A percentile compares a stretch with the other conserved stretches of the same genome.
phyloP scores from a whole-genome alignment of 2,797 vertebrate genomes.

The Ctenopoma multispine region DNA sequence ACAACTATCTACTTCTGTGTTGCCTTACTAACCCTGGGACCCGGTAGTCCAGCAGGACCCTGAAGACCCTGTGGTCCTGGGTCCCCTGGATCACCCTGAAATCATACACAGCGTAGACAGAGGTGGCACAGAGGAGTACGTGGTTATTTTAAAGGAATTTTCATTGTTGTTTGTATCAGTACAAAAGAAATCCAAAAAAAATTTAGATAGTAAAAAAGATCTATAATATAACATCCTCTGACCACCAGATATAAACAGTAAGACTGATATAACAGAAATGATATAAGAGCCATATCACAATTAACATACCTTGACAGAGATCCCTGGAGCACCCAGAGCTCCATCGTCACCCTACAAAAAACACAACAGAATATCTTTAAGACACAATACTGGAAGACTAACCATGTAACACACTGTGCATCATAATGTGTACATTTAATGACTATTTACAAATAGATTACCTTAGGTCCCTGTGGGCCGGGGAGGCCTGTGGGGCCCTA shows the following conservation, averaged over 20 bases:
- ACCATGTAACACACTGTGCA: not conserved
- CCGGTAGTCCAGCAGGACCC: slow-evolving; percentile 84
- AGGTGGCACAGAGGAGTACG: not conserved
- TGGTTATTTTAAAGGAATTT: not conserved
- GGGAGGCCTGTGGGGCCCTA: slow-evolving; percentile 77
- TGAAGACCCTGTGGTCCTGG: slow-evolving; percentile 80
- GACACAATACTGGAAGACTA: not conserved
- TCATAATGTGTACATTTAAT: not conserved
- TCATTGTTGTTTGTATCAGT: not conserved
- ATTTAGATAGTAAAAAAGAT: not conserved
- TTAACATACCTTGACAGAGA: slow-evolving; percentile 79
- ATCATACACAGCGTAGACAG: slow-evolving; percentile 14
- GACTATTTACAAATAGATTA: slow-evolving; percentile 46
- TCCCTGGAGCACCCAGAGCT: slow-evolving; percentile 75
- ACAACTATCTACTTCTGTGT: too few relatives aligned
- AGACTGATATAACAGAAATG: too few relatives aligned
- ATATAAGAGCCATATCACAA: too few relatives aligned
- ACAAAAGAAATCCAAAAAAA: too few relatives aligned
- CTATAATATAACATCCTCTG: not conserved
- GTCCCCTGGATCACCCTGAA: slow-evolving; percentile 83
- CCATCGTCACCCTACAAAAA: slow-evolving; percentile 81
- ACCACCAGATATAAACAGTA: not conserved
- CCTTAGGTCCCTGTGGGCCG: slow-evolving; percentile 82
- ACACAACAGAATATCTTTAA: slow-evolving; percentile 21
- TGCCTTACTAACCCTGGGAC: slow-evolving; percentile 78